phyloP scores from a whole-genome alignment of 2,113 vertebrate genomes.

The Microcebus murinus region DNA sequence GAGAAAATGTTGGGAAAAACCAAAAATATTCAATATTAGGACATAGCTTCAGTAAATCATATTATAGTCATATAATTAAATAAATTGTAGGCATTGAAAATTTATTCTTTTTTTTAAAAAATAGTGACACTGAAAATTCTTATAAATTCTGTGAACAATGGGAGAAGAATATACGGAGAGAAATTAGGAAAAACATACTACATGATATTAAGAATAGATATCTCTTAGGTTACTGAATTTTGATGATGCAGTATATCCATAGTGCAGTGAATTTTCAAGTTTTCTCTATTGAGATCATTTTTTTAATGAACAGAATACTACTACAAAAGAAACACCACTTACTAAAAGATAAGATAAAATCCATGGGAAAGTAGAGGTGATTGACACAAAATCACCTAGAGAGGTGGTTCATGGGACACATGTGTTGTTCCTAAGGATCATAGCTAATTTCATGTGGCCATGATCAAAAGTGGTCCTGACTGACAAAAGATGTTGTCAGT shows the following conservation, averaged over 20 bases:
- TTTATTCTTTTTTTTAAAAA: not conserved
- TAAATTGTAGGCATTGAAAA: not conserved
- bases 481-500: not conserved
- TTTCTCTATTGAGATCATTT: not conserved
- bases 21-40: not conserved
- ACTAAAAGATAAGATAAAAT: not conserved
- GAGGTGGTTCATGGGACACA: not conserved
- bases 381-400: not conserved
- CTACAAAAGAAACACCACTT: not conserved
- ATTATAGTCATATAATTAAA: not conserved
- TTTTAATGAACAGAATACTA: not conserved
- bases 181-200: not conserved
- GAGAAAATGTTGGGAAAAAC: not conserved
- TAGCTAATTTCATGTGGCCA: rapidly evolving
- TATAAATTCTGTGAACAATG: not conserved
- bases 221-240: not conserved
- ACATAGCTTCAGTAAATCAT: not conserved
- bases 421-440: not conserved
- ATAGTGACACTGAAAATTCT: not conserved
- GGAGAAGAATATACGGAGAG: not conserved
- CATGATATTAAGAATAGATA: not conserved
- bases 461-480: too few relatives aligned
- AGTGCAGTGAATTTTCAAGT: not conserved
- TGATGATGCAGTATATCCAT: not conserved
- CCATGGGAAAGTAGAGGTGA: not conserved